phyloP scores from a whole-genome alignment of 2,888 invertebrate species.

The Nomada ruficornis region DNA sequence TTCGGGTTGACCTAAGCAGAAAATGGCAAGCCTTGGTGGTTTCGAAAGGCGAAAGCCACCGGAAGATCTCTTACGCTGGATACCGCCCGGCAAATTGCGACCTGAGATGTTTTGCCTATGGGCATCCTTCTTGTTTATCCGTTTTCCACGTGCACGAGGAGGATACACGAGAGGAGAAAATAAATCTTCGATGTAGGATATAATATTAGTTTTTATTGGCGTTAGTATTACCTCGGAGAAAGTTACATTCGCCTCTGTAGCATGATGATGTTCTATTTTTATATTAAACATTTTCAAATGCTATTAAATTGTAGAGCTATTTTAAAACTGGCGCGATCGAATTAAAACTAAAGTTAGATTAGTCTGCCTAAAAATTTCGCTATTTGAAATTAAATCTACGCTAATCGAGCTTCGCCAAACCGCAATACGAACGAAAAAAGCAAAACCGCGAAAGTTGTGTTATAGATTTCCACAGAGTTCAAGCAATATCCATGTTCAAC shows the following conservation, averaged over 20 bases:
- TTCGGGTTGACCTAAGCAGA: constrained; percentile 78
- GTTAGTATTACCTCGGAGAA: too few species aligned
- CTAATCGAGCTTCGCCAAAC: too few species aligned
- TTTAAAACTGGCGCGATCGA: too few species aligned
- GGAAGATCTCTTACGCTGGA: constrained; percentile 54
- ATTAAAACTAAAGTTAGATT: too few species aligned
- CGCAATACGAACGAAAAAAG: background rate
- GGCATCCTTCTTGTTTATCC: background rate
- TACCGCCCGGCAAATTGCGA: constrained; percentile 73
- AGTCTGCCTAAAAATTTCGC: too few species aligned
- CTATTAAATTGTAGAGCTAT: too few species aligned
- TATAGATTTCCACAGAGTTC: background rate
- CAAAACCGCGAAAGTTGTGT: background rate
- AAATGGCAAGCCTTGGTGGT: constrained; percentile 74
- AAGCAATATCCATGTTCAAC: constrained; percentile 6
- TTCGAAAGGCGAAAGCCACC: constrained; percentile 46
- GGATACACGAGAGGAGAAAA: background rate
- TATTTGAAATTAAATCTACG: too few species aligned
- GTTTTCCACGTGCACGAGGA: background rate
- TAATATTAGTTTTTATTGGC: too few species aligned
- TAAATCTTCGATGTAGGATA: background rate
- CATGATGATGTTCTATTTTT: too few species aligned
- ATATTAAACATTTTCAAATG: too few species aligned
- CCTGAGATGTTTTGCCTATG: constrained; percentile 67
- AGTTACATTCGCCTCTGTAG: too few species aligned